Conservation (phyloP, 2,888 invertebrate genomes). For the Camponotus fellah region DNA sequence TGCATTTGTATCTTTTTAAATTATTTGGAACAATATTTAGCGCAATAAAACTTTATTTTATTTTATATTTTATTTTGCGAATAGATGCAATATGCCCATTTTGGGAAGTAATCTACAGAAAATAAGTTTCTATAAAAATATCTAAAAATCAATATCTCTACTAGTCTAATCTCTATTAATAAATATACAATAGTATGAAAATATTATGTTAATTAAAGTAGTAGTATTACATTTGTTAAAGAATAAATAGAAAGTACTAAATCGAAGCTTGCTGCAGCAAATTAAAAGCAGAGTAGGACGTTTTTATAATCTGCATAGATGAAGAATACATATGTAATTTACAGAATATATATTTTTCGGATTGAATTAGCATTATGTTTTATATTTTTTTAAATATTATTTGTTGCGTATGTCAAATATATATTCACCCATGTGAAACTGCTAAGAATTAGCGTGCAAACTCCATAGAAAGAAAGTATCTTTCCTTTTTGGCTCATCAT, state of each 20-base stretch:
- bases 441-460: slow-evolving; percentile 74
- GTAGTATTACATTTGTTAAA: background rate
- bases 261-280: slow-evolving; percentile 67
- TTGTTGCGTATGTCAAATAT: background rate
- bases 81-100: background rate
- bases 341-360: background rate
- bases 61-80: background rate
- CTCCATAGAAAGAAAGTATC: slow-evolving; percentile 71
- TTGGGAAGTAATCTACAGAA: background rate
- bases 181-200: background rate
- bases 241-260: background rate
- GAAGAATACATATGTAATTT: background rate
- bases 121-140: slow-evolving; percentile 14
- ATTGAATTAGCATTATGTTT: background rate
- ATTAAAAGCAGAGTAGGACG: slow-evolving; percentile 74
- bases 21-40: background rate
- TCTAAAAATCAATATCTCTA: slow-evolving; percentile 15
- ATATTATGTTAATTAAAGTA: background rate
- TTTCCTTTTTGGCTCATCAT: slow-evolving; percentile 71
- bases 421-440: slow-evolving; percentile 75
- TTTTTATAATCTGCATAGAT: slow-evolving; percentile 71
- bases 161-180: too few species aligned
- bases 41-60: background rate
- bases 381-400: background rate
- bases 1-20: background rate